A percentile compares a stretch with the other conserved stretches of the same genome.
Evolutionary conservation across 2,113 vertebrate species (phyloP).

Genomic region (Myiagra hebetior): DNA sequence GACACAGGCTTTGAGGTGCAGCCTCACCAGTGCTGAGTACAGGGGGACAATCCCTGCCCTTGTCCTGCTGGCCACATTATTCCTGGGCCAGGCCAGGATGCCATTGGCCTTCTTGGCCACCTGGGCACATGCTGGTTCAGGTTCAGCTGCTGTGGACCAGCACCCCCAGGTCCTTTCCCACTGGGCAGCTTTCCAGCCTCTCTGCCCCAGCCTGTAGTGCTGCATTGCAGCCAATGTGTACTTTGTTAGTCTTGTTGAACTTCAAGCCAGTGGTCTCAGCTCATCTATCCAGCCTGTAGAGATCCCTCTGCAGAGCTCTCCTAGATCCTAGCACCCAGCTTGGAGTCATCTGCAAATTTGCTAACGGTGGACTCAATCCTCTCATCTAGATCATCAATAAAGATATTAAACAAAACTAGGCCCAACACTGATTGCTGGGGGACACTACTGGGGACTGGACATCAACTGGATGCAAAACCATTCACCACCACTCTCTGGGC

Average conservation of each 20-base stretch:
- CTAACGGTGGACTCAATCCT: not conserved
- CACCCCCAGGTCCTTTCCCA: not conserved
- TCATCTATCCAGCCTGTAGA: not conserved
- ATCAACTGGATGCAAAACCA: not conserved
- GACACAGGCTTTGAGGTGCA: accelerated
- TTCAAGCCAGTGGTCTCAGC: not conserved
- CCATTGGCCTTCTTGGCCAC: not conserved
- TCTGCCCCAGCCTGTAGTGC: not conserved
- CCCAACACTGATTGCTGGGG: not conserved
- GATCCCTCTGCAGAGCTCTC: not conserved
- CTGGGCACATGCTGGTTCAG: not conserved
- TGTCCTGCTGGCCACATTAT: not conserved
- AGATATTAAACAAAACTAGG: not conserved
- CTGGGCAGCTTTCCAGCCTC: accelerated
- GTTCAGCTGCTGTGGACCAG: not conserved
- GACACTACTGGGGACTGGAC: not conserved
- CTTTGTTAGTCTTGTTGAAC: not conserved
- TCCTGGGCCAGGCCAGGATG: accelerated
- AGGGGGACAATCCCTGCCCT: not conserved
- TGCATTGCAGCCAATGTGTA: not conserved
- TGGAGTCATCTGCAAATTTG: not conserved
- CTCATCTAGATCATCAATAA: not conserved
- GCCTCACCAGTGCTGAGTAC: accelerated
- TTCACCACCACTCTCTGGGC: not conserved
- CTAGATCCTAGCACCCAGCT: not conserved